phyloP scores from a whole-genome alignment of 2,113 vertebrate genomes.

The Aspidoscelis tigris region DNA sequence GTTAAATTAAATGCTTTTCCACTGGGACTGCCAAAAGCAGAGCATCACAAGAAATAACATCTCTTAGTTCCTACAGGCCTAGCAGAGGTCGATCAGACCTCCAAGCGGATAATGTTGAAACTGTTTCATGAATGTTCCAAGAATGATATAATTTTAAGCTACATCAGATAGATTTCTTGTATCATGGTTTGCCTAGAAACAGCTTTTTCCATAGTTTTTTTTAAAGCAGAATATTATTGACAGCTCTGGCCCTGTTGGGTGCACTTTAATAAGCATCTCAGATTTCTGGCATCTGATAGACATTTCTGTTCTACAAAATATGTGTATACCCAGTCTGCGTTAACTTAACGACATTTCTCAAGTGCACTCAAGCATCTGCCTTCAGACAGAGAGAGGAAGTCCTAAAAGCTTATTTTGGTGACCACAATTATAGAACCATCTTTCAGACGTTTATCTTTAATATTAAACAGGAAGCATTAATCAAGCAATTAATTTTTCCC shows the following conservation, averaged over 20 bases:
- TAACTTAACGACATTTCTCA: constrained; percentile 29
- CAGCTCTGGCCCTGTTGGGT: neutral
- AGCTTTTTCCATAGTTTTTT: neutral
- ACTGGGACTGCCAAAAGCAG: neutral
- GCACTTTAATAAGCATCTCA: neutral
- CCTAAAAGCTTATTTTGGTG: neutral
- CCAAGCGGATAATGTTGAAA: neutral
- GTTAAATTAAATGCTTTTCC: neutral
- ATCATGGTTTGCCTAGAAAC: neutral
- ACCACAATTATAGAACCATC: neutral
- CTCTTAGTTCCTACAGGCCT: neutral
- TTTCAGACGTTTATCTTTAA: constrained; percentile 5
- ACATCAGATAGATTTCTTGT: constrained; percentile 3
- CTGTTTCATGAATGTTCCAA: neutral
- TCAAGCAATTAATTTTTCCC: neutral
- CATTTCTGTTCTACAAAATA: neutral
- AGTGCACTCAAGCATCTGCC: neutral
- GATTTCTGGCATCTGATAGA: neutral
- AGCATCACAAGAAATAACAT: neutral
- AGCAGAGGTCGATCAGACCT: neutral
- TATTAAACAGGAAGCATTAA: constrained; percentile 1
- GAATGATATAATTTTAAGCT: neutral
- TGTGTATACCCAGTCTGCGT: constrained; percentile 1
- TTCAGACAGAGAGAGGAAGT: neutral
- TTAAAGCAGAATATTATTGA: neutral